Percentiles rank a stretch among this genome's conserved stretches.
These are phyloP conservation scores for Ceyx melanurus DNA, from an alignment of 2,113 vertebrate species.

Conservation along the genomic window DNA sequence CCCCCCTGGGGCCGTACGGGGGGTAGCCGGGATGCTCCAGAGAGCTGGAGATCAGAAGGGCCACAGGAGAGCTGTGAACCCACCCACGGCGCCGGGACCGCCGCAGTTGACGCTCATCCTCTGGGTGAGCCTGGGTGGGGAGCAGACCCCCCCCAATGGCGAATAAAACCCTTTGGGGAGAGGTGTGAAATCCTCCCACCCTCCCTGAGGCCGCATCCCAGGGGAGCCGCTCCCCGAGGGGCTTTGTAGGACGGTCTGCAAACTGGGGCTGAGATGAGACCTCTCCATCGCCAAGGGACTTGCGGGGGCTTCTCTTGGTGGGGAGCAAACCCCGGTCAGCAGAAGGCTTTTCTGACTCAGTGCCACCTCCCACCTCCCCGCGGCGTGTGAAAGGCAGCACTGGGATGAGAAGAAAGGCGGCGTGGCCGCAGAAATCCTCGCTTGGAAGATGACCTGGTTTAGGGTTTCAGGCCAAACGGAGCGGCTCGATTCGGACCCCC, in stretches of 20 bases:
- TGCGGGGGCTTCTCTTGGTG: background rate
- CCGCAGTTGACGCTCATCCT: background rate
- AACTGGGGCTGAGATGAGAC: background rate
- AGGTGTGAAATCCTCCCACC: background rate
- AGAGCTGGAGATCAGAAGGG: background rate
- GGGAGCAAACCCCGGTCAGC: background rate
- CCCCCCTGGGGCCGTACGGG: accelerated
- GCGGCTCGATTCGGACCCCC: background rate
- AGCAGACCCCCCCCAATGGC: accelerated
- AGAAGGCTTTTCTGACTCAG: background rate
- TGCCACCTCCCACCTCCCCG: background rate
- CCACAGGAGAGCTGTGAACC: background rate
- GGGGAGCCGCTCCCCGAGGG: accelerated
- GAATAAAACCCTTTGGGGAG: background rate
- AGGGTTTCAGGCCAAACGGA: constrained; percentile 37
- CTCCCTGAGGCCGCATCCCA: accelerated
- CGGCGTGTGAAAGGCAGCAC: background rate
- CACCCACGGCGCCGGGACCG: background rate
- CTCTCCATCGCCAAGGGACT: accelerated
- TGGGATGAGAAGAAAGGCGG: background rate
- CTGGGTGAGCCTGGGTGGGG: background rate
- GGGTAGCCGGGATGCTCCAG: background rate
- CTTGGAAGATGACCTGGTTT: background rate
- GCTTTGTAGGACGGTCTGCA: background rate
- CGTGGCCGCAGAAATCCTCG: background rate